Percentiles rank a stretch among this genome's conserved stretches.
phyloP scores from a whole-genome alignment of 2,797 vertebrate genomes.

The Parauchenoglanis ngamensis region DNA sequence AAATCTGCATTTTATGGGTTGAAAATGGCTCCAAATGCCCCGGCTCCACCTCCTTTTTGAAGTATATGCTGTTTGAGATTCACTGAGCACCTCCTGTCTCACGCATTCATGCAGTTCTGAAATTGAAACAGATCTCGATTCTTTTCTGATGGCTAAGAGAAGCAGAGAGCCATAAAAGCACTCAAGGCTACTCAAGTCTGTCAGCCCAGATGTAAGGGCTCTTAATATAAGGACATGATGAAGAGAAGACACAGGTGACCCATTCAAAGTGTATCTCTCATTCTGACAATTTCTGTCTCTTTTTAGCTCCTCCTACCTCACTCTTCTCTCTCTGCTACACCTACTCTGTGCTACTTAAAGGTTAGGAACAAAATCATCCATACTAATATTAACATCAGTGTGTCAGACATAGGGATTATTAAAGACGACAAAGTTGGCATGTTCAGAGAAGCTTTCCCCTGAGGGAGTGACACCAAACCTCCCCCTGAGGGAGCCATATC shows the following conservation, averaged over 20 bases:
- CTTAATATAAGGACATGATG: slow-evolving; percentile 34
- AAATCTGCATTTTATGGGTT: too few species aligned
- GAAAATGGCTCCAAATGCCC: too few species aligned
- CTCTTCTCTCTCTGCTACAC: neutral
- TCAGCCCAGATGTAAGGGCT: slow-evolving; percentile 18
- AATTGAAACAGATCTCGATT: neutral
- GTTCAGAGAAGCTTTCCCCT: slow-evolving; percentile 63
- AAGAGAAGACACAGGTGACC: slow-evolving; percentile 56
- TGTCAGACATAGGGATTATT: slow-evolving; percentile 81
- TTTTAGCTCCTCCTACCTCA: slow-evolving; percentile 12
- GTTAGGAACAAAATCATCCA: slow-evolving; percentile 33
- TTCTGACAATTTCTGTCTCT: slow-evolving; percentile 20
- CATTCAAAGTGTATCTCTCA: slow-evolving; percentile 43
- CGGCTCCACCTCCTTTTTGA: too few species aligned
- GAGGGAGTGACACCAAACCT: slow-evolving; percentile 68
- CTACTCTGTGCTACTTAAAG: slow-evolving; percentile 24
- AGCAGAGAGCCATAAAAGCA: slow-evolving; percentile 22
- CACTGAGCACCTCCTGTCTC: too few species aligned
- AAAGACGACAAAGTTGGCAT: slow-evolving; percentile 81
- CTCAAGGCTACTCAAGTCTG: slow-evolving; percentile 25
- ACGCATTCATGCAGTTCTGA: neutral
- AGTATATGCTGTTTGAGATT: too few species aligned
- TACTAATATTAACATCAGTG: slow-evolving; percentile 74
- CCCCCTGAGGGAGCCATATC: slow-evolving; percentile 67
- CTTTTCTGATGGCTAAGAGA: neutral